These are phyloP conservation scores for Papilio elwesi DNA, from an alignment of 2,888 invertebrate species.

Conservation along the genomic window DNA sequence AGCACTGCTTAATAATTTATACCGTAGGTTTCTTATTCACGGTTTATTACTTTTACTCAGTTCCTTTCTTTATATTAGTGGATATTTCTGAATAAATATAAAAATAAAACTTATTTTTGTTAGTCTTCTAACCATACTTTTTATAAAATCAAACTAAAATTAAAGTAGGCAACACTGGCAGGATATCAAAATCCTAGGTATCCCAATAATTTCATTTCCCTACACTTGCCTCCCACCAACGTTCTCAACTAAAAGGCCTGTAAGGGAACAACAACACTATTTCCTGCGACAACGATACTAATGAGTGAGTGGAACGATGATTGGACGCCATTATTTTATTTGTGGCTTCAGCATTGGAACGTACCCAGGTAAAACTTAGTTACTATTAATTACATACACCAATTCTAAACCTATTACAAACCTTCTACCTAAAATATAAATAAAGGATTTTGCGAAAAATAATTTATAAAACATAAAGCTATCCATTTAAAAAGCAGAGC, in stretches of 20 bases:
- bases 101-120: no score
- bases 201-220: no score
- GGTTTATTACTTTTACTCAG: slow-evolving; percentile 9
- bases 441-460: not conserved
- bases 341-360: no score
- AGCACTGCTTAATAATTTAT: slow-evolving; percentile 18
- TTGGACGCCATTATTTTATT: not conserved
- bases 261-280: not conserved
- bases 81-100: not conserved
- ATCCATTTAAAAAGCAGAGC: slow-evolving; percentile 12
- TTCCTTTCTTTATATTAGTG: not conserved
- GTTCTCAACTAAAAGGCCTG: no score
- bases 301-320: not conserved
- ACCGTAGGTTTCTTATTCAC: slow-evolving; percentile 4
- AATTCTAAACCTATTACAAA: not conserved
- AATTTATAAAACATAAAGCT: slow-evolving; percentile 11
- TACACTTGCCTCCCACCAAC: no score
- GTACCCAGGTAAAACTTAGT: not conserved
- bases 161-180: no score
- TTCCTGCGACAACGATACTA: not conserved
- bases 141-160: no score
- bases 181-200: no score
- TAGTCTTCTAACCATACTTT: no score
- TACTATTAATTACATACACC: not conserved
- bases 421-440: not conserved